Percentiles rank a stretch among this genome's conserved stretches.
Conservation (phyloP, 2,797 vertebrate genomes). For the Chlorospingus semifuscus region DNA sequence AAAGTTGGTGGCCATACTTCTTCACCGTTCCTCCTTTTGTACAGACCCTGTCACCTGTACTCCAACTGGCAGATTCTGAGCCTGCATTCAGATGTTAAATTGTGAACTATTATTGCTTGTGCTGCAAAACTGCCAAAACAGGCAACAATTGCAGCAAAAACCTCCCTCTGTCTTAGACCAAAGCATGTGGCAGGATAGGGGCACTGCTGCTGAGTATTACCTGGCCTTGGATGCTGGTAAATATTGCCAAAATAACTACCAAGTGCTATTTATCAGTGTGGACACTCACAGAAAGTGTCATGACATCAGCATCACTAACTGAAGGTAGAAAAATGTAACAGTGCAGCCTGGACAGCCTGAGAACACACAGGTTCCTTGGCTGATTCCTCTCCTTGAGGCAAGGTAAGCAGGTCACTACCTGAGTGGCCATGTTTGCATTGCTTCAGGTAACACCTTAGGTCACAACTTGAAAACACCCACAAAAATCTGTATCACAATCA, state of each 20-base stretch:
- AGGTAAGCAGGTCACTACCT: fast-evolving
- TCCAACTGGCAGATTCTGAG: background rate
- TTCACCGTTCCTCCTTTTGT: background rate
- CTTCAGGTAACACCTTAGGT: background rate
- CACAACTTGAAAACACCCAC: background rate
- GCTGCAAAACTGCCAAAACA: background rate
- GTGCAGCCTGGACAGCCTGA: background rate
- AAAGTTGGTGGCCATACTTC: background rate
- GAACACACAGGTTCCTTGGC: background rate
- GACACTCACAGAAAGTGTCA: background rate
- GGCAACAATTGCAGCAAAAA: background rate
- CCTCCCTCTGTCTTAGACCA: background rate
- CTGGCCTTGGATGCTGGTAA: background rate
- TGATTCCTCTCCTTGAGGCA: background rate
- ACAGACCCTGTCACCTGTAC: background rate
- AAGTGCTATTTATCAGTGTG: background rate
- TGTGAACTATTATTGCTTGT: background rate
- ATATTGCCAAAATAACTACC: background rate
- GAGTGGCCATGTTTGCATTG: background rate
- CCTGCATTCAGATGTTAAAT: background rate
- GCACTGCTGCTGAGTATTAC: background rate
- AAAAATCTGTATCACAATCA: background rate
- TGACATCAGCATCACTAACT: background rate
- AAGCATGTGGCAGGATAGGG: background rate
- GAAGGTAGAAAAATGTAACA: background rate